Base-by-base conservation (phyloP, 2,113 vertebrate genomes). In the Chrysemys picta region DNA sequence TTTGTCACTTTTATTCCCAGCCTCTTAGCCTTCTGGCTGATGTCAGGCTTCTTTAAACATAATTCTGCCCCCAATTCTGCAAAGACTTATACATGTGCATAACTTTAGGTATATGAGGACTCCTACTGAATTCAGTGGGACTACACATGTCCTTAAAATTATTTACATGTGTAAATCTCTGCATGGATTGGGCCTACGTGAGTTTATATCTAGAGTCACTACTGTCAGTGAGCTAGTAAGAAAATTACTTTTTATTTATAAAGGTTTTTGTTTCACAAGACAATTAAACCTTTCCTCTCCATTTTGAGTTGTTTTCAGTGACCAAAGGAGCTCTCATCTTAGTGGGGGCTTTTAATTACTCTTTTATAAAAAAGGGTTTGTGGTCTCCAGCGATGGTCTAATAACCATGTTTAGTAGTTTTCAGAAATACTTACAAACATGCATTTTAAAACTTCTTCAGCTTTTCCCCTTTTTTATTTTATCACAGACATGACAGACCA, bases 351-450 rank as follows among this genome's bases (percentile, higher is more conserved):
- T 92, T 94, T 93, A 96, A 88, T 84, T 84, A 89, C 45, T 31
- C 80, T 2, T 72, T 87, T 59, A n/a, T 59, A 84, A 95, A 93
- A 80, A 80, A 11, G 54, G 31, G 25, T 29, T 9, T 10, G 6
- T 85, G 25, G 8, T 86, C 85, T 16, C 42, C 69, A 42, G 12
- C 45, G 19, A 72, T 95, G 89, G 84, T 91, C 96, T 97, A 94
- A 65, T 85, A 88, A 56, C 80, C 53, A 0, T 81, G 31, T 78
- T 95, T 45, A 69, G 38, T 76, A 49, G 10, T 86, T 88, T 96
- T 90, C 75, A 82, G 82, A 94, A 94, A 97, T 88, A 49, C 80
- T 92, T 87, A 92, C 3, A 93, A 85, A 52, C 80, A 78, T 83
- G 5, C 24, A 7, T 92, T 89, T 96, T 93, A 93, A 95, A 92